Evolutionary conservation across 2,888 invertebrate species (phyloP), one percentile per base, ranked within the genome.

Genomic region (Automeris io): DNA sequence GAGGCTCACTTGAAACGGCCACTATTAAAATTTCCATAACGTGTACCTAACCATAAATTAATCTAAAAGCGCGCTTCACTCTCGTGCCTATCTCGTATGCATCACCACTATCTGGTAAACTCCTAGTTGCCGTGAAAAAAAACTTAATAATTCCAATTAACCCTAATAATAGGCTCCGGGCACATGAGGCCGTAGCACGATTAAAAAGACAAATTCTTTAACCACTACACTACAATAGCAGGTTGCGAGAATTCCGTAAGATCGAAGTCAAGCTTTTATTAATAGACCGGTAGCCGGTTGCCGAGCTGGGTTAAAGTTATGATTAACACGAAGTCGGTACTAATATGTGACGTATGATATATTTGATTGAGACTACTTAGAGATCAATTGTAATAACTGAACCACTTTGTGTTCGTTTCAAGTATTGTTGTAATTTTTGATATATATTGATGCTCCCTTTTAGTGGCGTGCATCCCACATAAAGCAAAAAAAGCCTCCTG

Each of bases 171-270:
- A 85, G 83, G 76, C 77, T 64, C 62, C 49, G 60, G 69, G 74
- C 70, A 63, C 61, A 69, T 70, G 58, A 55, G 57, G 66, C 74
- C 64, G 70, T 76, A 78, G 74, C 54, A 70, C 76, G 78, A 82
- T 85, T 85, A 85, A 82, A 86, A 85, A 85, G 82, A 85, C 86
- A 85, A 85, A 85, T 85, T 83, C 79, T 62, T 77, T 72, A 72
- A 79, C 77, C 76, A 74, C 75, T 68, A 69, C 68, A 80, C 65
- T 66, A 83, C 86, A 86, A 85, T 85, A 77, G 86, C 76, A 69
- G 79, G 77, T 77, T 80, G 73, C 61, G 61, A 67, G 76, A 72
- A 76, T 78, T 79, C 81, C 70, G 67, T 64, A 55, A 46, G 60
- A 60, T 62, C 63, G 66, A 65, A 69, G 68, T 58, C 61, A 63